A percentile compares a stretch with the other conserved stretches of the same genome.
Conservation (phyloP, 2,888 invertebrate genomes). For the Drosophila acutilabella region DNA sequence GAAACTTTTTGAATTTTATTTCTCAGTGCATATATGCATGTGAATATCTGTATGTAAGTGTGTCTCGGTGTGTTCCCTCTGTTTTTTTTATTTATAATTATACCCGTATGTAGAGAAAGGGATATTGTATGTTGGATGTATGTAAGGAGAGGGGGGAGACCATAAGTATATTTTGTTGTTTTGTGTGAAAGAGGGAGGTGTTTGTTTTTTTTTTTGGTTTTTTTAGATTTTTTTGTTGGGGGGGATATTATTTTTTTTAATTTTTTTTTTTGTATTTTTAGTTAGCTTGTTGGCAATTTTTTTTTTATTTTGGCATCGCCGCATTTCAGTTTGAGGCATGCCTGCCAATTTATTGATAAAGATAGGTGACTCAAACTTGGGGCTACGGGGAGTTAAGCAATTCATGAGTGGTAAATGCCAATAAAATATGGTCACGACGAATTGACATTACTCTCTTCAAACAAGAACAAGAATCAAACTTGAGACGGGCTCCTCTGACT, state of each 20-base stretch:
- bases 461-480: neutral
- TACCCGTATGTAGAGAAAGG: too few relatives aligned
- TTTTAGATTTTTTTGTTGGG: too few relatives aligned
- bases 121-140: too few relatives aligned
- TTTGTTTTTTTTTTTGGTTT: too few relatives aligned
- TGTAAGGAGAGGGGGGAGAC: too few relatives aligned
- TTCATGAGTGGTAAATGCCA: conserved; percentile 26
- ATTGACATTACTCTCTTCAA: neutral
- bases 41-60: conserved; percentile 21
- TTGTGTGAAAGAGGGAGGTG: too few relatives aligned
- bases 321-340: conserved; percentile 58
- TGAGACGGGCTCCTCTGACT: too few relatives aligned
- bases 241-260: conserved; percentile 4
- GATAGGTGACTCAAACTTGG: conserved; percentile 33
- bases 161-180: too few relatives aligned
- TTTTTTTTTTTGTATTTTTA: conserved; percentile 48
- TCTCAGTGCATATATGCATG: conserved; percentile 37
- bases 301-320: conserved; percentile 36
- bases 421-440: conserved; percentile 2
- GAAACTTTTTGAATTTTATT: conserved; percentile 72
- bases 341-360: conserved; percentile 77
- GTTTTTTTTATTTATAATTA: conserved; percentile 2
- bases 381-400: conserved; percentile 48
- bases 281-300: conserved; percentile 40
- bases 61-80: conserved; percentile 11